Percentiles rank a stretch among this genome's conserved stretches.
phyloP scores from a whole-genome alignment of 53 echinoderm and acorn worm species.

The Echinometra lucunter region DNA sequence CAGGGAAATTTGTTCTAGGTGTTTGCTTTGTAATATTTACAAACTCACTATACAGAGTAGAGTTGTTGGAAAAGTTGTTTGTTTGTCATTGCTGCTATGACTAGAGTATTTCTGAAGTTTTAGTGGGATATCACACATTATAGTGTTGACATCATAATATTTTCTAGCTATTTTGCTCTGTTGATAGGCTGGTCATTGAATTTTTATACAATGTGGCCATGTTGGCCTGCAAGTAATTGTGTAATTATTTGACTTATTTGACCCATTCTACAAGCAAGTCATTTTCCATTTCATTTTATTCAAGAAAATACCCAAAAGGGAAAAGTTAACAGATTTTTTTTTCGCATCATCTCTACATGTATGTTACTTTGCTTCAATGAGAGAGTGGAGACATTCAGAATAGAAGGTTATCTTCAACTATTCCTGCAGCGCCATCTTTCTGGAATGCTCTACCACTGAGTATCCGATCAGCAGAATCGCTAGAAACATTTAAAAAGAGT shows the following conservation, averaged over 20 bases:
- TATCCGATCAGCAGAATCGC: too few relatives aligned
- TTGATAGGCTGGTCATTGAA: too few relatives aligned
- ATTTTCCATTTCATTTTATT: not conserved
- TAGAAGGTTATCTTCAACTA: not conserved
- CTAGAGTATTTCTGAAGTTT: not conserved
- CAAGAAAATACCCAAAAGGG: not conserved
- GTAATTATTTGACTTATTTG: not conserved
- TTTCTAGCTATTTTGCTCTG: not conserved
- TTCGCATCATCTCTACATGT: not conserved
- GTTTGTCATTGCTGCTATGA: too few relatives aligned
- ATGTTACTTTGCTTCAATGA: not conserved
- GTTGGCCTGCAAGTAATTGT: not conserved
- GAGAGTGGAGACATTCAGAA: not conserved
- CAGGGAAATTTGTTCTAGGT: not conserved
- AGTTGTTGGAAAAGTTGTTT: constrained; percentile 9
- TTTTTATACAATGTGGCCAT: not conserved
- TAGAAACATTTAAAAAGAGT: too few relatives aligned
- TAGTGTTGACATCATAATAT: not conserved
- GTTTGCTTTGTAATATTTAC: constrained; percentile 8
- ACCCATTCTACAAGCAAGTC: not conserved
- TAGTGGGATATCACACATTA: not conserved
- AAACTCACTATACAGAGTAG: not conserved
- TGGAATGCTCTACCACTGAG: too few relatives aligned
- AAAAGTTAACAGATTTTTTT: not conserved
- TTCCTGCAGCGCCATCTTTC: too few relatives aligned